A percentile compares a stretch with the other conserved stretches of the same genome.
phyloP scores from a whole-genome alignment of 2,797 vertebrate genomes.

The Microctenopoma stevenorrisi region DNA sequence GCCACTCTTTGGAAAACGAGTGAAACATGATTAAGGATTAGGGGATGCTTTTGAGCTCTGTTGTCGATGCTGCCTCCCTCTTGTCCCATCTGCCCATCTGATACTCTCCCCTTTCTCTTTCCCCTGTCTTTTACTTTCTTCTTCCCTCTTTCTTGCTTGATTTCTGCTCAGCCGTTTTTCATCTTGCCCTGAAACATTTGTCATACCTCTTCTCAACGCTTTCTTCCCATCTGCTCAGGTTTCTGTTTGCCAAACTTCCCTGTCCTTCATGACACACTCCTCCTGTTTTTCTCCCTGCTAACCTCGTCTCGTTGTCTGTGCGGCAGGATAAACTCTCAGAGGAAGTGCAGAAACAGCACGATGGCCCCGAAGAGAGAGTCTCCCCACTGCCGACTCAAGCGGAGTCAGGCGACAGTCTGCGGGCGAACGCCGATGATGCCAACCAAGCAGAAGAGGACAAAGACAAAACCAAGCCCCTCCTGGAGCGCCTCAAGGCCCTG shows the following conservation, averaged over 20 bases:
- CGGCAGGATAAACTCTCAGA: conserved; percentile 88
- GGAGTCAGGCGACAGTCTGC: conserved; percentile 61
- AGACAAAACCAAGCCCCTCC: conserved; percentile 83
- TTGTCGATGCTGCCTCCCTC: conserved; percentile 49
- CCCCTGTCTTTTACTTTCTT: not conserved
- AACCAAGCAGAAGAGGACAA: conserved; percentile 82
- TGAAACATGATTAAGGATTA: conserved; percentile 75
- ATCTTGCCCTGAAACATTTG: conserved; percentile 27
- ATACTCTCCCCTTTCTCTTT: conserved; percentile 33
- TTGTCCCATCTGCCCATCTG: conserved; percentile 56
- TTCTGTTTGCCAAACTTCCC: conserved; percentile 30
- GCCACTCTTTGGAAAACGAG: conserved; percentile 62
- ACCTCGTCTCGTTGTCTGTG: conserved; percentile 33
- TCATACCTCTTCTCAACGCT: conserved; percentile 20
- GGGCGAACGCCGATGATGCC: conserved; percentile 57
- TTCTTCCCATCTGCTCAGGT: conserved; percentile 57
- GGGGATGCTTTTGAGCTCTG: conserved; percentile 61
- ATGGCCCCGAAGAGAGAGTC: conserved; percentile 67
- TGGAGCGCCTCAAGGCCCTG: conserved; percentile 88
- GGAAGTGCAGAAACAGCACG: conserved; percentile 83
- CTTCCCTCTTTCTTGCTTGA: conserved; percentile 40
- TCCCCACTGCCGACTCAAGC: conserved; percentile 53
- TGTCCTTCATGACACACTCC: not conserved
- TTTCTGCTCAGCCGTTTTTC: conserved; percentile 15
- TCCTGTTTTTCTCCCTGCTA: not conserved